These are phyloP conservation scores for Lasaia peninsularis DNA, from an alignment of 1,140 invertebrate genomes.

Conservation along the genomic window DNA sequence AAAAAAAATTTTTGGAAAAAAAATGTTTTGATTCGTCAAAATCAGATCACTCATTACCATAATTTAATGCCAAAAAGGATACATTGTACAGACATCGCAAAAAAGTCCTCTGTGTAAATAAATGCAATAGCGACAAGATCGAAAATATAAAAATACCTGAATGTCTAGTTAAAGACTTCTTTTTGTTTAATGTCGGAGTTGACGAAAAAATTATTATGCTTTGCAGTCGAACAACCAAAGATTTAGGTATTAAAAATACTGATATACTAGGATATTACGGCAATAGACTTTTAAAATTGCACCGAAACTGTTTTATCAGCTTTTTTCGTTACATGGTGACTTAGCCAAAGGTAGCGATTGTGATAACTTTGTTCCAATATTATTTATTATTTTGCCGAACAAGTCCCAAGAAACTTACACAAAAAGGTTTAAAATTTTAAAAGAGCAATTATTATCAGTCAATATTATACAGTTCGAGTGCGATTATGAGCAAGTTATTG, in stretches of 20 bases:
- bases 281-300: neutral
- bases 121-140: slow-evolving; percentile 1
- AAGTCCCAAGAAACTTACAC: neutral
- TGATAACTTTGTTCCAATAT: slow-evolving; percentile 1
- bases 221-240: neutral
- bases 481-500: neutral
- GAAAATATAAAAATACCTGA: neutral
- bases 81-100: neutral
- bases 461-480: neutral
- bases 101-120: neutral
- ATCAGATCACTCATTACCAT: neutral
- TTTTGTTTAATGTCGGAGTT: neutral
- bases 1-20: neutral
- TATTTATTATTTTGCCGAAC: neutral
- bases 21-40: neutral
- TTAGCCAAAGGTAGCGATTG: neutral
- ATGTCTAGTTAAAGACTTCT: slow-evolving; percentile 1
- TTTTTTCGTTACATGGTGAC: neutral
- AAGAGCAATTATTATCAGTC: neutral
- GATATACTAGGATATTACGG: neutral
- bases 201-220: neutral
- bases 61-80: neutral
- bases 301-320: neutral
- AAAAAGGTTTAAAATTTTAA: neutral
- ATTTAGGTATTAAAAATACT: slow-evolving; percentile 4